These are phyloP conservation scores for Peromyscus polionotus DNA, from an alignment of 2,113 vertebrate species.

Conservation along the genomic window DNA sequence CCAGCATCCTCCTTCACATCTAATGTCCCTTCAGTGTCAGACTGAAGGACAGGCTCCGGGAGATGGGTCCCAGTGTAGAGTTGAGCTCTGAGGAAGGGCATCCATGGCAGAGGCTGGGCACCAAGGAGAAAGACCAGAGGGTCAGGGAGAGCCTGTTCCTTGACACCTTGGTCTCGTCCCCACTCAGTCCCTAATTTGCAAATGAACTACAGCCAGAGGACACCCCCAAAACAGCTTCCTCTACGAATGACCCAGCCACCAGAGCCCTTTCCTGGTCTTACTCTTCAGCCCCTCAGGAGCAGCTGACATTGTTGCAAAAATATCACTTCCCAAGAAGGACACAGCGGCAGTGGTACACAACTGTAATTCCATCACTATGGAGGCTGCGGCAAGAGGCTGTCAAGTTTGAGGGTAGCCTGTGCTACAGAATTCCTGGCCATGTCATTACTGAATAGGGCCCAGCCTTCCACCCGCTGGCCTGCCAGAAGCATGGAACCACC, in stretches of 20 bases:
- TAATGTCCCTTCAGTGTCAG: not conserved
- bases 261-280: not conserved
- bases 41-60: not conserved
- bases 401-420: not conserved
- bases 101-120: not conserved
- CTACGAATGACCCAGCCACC: accelerated
- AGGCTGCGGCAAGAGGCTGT: not conserved
- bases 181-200: not conserved
- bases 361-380: not conserved
- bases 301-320: not conserved
- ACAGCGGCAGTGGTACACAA: not conserved
- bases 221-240: not conserved
- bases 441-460: not conserved
- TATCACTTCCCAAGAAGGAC: not conserved
- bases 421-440: not conserved
- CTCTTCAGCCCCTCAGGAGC: not conserved
- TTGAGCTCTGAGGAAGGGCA: not conserved
- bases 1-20: not conserved
- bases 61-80: not conserved
- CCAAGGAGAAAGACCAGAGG: not conserved
- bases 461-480: not conserved
- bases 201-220: not conserved
- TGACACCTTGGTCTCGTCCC: not conserved
- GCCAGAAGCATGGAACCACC: not conserved
- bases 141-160: not conserved